Base-by-base conservation (phyloP, 1,140 invertebrate species). In the Drosophila saltans region DNA sequence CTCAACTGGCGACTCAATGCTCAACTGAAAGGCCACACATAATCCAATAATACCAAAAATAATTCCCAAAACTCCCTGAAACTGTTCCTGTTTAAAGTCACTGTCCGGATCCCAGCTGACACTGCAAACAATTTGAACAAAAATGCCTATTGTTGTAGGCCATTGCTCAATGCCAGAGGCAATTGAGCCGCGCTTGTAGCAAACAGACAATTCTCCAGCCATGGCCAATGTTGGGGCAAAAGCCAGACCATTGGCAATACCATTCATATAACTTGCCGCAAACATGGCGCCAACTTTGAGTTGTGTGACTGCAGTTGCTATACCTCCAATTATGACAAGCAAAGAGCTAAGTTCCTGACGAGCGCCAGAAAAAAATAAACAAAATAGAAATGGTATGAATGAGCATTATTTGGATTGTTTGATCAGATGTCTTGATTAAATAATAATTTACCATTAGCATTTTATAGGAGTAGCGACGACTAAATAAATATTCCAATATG, bases 1-100 rank as follows among this genome's bases (percentile, higher is more conserved):
- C 1, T 72, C 67, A 24, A 91, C 69, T 0, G 90, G 90, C 0
- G 90, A 91, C 33, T 91, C 86, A 1, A 91, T 60, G 10, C 63
- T 75, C 5, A 66, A 72, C 28, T 71, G 11, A 1, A 41, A 69
- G 11, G 84, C 78, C 59, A 90, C 6, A 2, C 69, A 60, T 4
- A 91, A 33, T 10, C 71, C 81, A 5, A 71, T 48, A 4, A 52
- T 26, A 5, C 86, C 90, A 33, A 64, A 72, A 0, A 90, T 28
- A 1, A 70, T 65, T 33, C 65, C 76, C 0, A 90, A 10, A 0
- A 76, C 52, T 3, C 90, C 90, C 61, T 72, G 72, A 24, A 91
- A 65, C 36, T 81, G 75, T n/a, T 76, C 78, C 21, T 64, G 63
- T 1, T 48, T 72, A 1, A 85, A 75, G 1, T 81, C 71, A 9